These are phyloP conservation scores for Elegia similella DNA, from an alignment of 2,888 invertebrate species.

Conservation along the genomic window DNA sequence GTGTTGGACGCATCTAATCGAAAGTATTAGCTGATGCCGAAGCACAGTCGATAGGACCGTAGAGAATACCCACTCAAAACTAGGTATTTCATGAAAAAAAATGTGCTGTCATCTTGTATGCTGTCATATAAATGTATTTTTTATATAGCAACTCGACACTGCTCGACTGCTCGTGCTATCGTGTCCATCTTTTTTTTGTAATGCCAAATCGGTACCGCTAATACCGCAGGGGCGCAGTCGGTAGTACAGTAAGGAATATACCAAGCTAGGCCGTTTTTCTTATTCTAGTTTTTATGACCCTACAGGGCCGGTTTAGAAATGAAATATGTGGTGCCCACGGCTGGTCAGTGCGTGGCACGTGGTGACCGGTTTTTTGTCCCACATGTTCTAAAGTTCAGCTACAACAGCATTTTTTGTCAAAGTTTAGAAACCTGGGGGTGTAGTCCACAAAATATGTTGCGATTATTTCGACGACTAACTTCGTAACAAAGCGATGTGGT, in stretches of 20 bases:
- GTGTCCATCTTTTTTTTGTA: no score
- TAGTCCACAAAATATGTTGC: background rate
- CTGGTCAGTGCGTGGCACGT: background rate
- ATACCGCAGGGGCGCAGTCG: background rate
- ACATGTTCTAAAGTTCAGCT: background rate
- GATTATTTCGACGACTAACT: background rate
- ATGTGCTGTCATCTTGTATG: no score
- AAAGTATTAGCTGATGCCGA: no score
- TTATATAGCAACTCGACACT: no score
- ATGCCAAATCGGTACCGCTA: no score
- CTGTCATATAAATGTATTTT: no score
- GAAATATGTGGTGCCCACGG: constrained; percentile 12
- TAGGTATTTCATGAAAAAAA: no score
- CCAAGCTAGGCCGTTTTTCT: constrained; percentile 6
- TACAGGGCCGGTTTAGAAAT: constrained; percentile 14
- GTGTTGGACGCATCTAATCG: no score
- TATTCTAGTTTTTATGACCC: constrained; percentile 18
- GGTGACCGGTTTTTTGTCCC: background rate
- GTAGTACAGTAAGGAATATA: background rate
- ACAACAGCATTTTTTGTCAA: background rate
- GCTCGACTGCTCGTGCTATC: no score
- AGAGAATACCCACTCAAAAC: no score
- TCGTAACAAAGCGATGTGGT: no score
- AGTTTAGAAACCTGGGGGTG: background rate
- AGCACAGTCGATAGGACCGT: no score